These are phyloP conservation scores for Eupithecia tripunctaria DNA, from an alignment of 2,888 invertebrate species.

Conservation along the genomic window DNA sequence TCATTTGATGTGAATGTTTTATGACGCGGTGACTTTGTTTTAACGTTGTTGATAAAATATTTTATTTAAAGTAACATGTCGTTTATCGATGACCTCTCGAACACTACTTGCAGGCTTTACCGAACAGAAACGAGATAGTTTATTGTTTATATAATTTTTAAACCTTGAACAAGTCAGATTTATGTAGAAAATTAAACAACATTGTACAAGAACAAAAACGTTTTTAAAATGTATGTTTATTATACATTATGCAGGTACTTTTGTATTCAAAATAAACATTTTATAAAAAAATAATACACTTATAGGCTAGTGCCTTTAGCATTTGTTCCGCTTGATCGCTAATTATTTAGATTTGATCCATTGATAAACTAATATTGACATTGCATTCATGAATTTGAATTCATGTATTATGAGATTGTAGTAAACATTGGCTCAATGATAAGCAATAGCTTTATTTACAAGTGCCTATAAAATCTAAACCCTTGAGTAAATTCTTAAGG, in stretches of 20 bases:
- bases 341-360: background rate
- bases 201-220: background rate
- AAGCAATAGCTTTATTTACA: background rate
- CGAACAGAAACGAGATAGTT: no score
- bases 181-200: background rate
- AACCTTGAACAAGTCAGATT: no score
- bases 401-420: background rate
- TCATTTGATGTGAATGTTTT: background rate
- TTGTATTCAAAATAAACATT: background rate
- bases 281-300: background rate
- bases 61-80: background rate
- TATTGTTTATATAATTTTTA: no score
- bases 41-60: background rate
- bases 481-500: background rate
- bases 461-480: background rate
- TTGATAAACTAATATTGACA: constrained; percentile 4
- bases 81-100: background rate
- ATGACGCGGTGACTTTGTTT: background rate
- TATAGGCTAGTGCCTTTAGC: background rate
- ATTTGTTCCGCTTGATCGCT: constrained; percentile 11
- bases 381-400: constrained; percentile 1
- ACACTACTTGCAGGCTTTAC: background rate
- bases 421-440: background rate
- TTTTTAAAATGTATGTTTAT: no score
- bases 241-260: no score